These are phyloP conservation scores for Gandaritis pyraliata DNA, from an alignment of 2,888 invertebrate genomes.

Conservation along the genomic window DNA sequence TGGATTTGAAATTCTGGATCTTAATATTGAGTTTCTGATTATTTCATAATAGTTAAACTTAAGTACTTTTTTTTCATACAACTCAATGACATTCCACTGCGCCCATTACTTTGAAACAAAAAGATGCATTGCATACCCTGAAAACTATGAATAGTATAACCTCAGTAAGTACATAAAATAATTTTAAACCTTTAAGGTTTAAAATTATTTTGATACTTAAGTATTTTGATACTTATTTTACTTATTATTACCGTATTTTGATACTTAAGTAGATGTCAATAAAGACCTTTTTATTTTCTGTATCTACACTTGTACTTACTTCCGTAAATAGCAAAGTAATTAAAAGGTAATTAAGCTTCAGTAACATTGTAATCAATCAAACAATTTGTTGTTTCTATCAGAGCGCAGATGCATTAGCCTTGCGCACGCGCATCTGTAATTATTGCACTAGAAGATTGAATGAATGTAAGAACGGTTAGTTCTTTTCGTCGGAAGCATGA, in stretches of 20 bases:
- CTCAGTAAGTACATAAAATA: too few relatives aligned
- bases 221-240: too few relatives aligned
- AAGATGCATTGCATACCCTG: too few relatives aligned
- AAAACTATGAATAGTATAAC: too few relatives aligned
- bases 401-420: conserved; percentile 19
- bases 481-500: too few relatives aligned
- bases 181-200: too few relatives aligned
- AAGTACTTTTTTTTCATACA: too few relatives aligned
- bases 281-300: not conserved
- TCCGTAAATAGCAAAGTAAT: conserved; percentile 10
- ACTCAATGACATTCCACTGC: too few relatives aligned
- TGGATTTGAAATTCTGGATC: too few relatives aligned
- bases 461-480: not conserved
- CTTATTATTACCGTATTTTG: conserved; percentile 1
- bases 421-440: conserved; percentile 19
- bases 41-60: too few relatives aligned
- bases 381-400: conserved; percentile 28
- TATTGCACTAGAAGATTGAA: conserved; percentile 9
- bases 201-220: not conserved
- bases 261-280: not conserved
- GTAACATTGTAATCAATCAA: conserved; percentile 28
- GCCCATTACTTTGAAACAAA: too few relatives aligned
- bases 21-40: too few relatives aligned
- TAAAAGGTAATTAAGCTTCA: conserved; percentile 24
- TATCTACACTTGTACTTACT: not conserved